Evolutionary conservation across 1,140 invertebrate species (phyloP).

Genomic region (Meloidogyne floridensis): DNA sequence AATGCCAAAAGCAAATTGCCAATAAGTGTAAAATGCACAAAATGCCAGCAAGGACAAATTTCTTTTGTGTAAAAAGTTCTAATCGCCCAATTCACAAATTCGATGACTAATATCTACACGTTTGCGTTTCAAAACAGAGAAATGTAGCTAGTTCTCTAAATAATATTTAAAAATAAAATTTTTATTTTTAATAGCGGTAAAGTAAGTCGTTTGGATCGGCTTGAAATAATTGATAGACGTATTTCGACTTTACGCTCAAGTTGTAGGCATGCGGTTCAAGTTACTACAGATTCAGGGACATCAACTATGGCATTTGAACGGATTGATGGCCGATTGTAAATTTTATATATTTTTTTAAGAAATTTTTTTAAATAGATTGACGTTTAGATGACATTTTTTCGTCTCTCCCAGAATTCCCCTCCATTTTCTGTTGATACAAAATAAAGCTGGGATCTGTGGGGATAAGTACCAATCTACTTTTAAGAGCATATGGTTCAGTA

Average conservation of each 20-base stretch:
- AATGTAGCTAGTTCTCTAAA: constrained; percentile 13
- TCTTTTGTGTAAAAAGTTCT: too few species aligned
- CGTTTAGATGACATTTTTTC: too few species aligned
- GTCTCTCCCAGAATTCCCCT: too few species aligned
- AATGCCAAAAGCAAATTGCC: too few species aligned
- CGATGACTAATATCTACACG: neutral
- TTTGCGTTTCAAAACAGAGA: constrained; percentile 14
- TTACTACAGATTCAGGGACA: constrained; percentile 10
- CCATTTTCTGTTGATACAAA: too few species aligned
- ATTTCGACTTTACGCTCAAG: constrained; percentile 13
- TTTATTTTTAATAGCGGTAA: constrained; percentile 17
- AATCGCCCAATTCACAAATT: neutral
- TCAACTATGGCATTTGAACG: constrained; percentile 29
- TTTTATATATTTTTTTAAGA: neutral
- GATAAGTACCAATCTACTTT: too few species aligned
- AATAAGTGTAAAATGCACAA: too few species aligned
- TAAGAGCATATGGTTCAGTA: too few species aligned
- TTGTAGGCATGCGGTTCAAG: neutral
- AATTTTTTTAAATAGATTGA: neutral
- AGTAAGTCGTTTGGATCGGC: neutral
- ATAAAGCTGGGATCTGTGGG: too few species aligned
- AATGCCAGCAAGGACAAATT: too few species aligned
- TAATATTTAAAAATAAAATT: constrained; percentile 11
- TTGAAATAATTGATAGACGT: constrained; percentile 25
- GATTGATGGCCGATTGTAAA: constrained; percentile 22